Evolutionary conservation across 2,113 vertebrate genomes (phyloP).

Genomic region (Centropus bengalensis): DNA sequence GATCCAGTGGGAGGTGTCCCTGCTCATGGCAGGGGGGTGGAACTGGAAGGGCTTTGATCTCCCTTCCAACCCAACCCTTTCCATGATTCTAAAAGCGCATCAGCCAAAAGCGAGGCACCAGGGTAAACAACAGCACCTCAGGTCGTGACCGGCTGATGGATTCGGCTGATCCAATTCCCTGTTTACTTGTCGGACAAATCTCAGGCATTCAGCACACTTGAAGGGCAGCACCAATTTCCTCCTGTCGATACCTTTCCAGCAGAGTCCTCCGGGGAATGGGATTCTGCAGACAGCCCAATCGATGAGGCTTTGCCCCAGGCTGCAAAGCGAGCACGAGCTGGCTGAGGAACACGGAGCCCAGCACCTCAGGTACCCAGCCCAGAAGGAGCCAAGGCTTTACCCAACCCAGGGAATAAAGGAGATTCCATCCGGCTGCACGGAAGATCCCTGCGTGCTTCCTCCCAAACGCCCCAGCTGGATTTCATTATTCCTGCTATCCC

Average conservation of each 20-base stretch:
- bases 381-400: background rate
- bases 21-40: too few species aligned
- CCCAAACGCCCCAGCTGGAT: background rate
- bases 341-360: background rate
- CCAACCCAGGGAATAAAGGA: background rate
- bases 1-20: too few species aligned
- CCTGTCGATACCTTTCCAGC: background rate
- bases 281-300: background rate
- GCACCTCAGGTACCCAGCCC: background rate
- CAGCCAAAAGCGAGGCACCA: background rate
- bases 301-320: background rate
- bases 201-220: accelerated
- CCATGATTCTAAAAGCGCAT: too few species aligned
- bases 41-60: too few species aligned
- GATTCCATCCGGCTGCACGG: background rate
- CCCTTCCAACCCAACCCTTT: too few species aligned
- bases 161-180: background rate
- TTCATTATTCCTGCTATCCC: background rate
- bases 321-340: conserved; percentile 7
- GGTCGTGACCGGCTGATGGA: background rate
- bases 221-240: background rate
- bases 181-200: background rate
- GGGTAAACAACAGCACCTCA: background rate
- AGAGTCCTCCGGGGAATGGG: background rate
- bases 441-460: background rate